These are phyloP conservation scores for Thunnus albacares DNA, from an alignment of 2,797 vertebrate species.

Conservation along the genomic window DNA sequence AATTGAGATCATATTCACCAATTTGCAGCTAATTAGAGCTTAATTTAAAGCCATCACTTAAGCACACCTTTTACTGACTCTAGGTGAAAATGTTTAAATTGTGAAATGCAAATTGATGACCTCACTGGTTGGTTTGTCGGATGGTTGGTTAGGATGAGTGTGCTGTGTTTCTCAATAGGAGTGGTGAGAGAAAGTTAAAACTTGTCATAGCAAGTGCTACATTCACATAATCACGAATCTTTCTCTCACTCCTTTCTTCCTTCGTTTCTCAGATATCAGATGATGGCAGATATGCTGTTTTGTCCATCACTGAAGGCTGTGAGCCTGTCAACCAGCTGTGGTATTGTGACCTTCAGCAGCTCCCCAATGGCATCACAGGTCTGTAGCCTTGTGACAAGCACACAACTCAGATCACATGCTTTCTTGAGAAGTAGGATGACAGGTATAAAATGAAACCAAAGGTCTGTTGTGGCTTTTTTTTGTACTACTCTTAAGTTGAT, in stretches of 20 bases:
- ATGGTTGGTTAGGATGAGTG: too few relatives aligned
- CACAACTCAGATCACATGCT: neutral
- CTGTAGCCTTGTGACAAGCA: neutral
- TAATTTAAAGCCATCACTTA: too few relatives aligned
- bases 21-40: too few relatives aligned
- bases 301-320: slow-evolving; percentile 86
- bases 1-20: too few relatives aligned
- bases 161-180: too few relatives aligned
- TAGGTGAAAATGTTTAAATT: neutral
- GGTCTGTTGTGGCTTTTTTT: neutral
- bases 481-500: neutral
- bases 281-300: slow-evolving; percentile 81
- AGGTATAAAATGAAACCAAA: neutral
- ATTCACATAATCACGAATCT: neutral
- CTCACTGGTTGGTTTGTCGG: neutral
- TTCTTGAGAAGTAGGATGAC: neutral
- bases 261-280: slow-evolving; percentile 80
- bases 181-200: too few relatives aligned
- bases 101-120: neutral
- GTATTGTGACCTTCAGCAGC: slow-evolving; percentile 86
- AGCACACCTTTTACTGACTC: too few relatives aligned
- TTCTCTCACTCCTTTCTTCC: neutral
- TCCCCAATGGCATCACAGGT: slow-evolving; percentile 84
- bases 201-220: neutral
- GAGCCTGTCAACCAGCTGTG: slow-evolving; percentile 87